These are phyloP conservation scores for Tiliacea citrago DNA, from an alignment of 2,888 invertebrate species.

Conservation along the genomic window DNA sequence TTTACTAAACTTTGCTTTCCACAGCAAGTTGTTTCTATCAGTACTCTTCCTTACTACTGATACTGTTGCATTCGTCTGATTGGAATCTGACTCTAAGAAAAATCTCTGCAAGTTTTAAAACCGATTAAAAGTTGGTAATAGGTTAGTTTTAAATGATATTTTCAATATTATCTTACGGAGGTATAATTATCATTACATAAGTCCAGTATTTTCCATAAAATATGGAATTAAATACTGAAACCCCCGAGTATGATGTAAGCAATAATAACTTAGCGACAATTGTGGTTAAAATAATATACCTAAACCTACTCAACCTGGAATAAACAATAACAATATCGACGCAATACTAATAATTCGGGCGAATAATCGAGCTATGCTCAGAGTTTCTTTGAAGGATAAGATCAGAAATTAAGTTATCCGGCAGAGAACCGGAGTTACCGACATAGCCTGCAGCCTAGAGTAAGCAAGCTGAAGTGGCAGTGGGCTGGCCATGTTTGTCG, in stretches of 20 bases:
- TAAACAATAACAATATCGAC: background rate
- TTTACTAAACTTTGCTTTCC: conserved; percentile 4
- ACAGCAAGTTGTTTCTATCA: background rate
- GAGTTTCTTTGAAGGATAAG: too few relatives aligned
- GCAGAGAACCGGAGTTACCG: too few relatives aligned
- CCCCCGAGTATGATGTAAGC: conserved; percentile 20
- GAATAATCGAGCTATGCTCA: too few relatives aligned
- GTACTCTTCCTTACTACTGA: background rate
- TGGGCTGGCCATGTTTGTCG: too few relatives aligned
- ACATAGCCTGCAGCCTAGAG: too few relatives aligned
- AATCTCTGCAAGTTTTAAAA: background rate
- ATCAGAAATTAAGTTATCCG: too few relatives aligned
- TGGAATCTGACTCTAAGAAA: background rate
- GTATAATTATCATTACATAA: background rate
- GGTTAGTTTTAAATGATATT: background rate
- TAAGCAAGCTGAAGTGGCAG: too few relatives aligned
- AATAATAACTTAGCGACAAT: conserved; percentile 4
- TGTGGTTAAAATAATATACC: conserved; percentile 6
- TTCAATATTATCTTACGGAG: background rate
- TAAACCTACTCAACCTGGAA: background rate
- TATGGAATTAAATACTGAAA: conserved; percentile 17
- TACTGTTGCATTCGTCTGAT: background rate
- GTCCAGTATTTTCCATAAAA: background rate
- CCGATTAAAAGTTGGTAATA: background rate
- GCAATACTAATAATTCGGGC: background rate